Evolutionary conservation across 2,113 vertebrate genomes (phyloP).

Genomic region (Scytalopus superciliaris): DNA sequence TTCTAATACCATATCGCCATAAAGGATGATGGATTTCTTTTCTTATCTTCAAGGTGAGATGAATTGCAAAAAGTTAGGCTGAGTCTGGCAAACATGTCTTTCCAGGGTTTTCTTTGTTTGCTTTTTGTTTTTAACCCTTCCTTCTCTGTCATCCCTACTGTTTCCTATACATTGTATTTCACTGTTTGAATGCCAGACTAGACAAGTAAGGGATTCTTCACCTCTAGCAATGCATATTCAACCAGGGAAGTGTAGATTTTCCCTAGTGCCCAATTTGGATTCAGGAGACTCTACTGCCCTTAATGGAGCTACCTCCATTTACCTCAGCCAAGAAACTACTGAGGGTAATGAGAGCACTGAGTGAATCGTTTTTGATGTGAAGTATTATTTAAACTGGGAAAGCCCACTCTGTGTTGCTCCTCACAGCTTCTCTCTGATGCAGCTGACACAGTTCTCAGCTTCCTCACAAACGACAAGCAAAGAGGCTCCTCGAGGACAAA

Average conservation of each 20-base stretch:
- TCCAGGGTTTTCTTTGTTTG: rapidly evolving
- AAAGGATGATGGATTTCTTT: background rate
- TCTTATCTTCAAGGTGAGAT: background rate
- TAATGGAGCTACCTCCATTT: background rate
- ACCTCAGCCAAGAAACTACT: background rate
- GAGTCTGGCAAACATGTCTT: background rate
- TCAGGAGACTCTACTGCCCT: background rate
- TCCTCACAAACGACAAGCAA: background rate
- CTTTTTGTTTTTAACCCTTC: background rate
- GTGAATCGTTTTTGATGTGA: background rate
- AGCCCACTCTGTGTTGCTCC: background rate
- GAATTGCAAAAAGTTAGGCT: background rate
- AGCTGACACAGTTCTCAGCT: slow-evolving; percentile 47
- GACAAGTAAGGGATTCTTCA: background rate
- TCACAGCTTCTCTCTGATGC: background rate
- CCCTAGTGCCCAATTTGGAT: background rate
- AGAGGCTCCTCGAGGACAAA: slow-evolving; percentile 23
- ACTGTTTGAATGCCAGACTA: background rate
- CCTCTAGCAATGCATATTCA: background rate
- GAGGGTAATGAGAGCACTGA: background rate
- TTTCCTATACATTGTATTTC: background rate
- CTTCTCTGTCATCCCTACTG: background rate
- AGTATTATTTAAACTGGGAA: background rate
- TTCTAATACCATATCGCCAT: background rate
- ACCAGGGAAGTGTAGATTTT: background rate